These are phyloP conservation scores for Coilia nasus DNA, from an alignment of 2,797 vertebrate genomes.

Conservation along the genomic window DNA sequence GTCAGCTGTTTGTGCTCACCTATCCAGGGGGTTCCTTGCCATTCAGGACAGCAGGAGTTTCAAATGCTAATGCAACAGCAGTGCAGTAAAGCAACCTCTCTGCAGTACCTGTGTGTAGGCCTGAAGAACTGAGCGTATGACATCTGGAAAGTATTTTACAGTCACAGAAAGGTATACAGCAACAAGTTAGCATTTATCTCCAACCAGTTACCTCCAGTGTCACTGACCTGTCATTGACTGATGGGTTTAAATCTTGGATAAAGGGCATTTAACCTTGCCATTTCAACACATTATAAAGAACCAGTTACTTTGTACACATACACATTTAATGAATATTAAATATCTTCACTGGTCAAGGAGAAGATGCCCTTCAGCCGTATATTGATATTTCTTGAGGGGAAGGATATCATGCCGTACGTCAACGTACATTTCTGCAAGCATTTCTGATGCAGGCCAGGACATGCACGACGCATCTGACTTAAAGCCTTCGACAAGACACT, in stretches of 20 bases:
- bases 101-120: background rate
- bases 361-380: background rate
- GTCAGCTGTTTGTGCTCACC: background rate
- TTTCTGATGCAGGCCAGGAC: background rate
- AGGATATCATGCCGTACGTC: no score
- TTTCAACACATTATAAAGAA: background rate
- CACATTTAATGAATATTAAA: constrained; percentile 27
- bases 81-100: background rate
- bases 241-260: background rate
- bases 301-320: background rate
- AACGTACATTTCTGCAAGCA: background rate
- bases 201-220: background rate
- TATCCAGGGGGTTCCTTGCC: background rate
- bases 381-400: background rate
- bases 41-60: background rate
- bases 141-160: background rate
- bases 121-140: background rate
- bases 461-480: background rate
- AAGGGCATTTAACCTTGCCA: background rate
- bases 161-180: background rate
- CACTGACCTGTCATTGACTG: background rate
- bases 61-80: background rate
- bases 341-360: background rate
- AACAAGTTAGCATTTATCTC: background rate
- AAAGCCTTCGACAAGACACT: background rate